Evolutionary conservation across 2,797 vertebrate species (phyloP).

Genomic region (Malurus splendens): DNA sequence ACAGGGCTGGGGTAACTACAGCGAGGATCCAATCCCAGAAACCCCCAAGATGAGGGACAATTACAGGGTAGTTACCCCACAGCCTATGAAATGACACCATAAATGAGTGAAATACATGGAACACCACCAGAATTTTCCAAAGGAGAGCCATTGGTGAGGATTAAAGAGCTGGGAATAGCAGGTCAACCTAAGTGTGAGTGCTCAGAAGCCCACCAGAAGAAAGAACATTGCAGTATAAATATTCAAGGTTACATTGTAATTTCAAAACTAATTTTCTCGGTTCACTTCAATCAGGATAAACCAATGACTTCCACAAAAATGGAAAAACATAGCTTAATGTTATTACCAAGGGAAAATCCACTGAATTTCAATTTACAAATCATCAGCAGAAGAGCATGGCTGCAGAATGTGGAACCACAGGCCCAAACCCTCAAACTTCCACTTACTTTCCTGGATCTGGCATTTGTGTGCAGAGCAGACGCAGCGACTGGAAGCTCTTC

Average conservation of each 20-base stretch:
- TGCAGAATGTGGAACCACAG: neutral
- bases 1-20: neutral
- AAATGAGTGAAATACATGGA: neutral
- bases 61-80: neutral
- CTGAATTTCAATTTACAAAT: neutral
- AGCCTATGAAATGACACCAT: neutral
- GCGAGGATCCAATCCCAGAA: neutral
- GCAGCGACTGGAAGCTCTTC: slow-evolving; percentile 96
- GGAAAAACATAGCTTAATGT: neutral
- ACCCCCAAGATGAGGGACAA: neutral
- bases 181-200: neutral
- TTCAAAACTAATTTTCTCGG: neutral
- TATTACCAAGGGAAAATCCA: neutral
- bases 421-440: neutral
- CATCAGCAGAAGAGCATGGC: neutral
- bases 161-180: neutral
- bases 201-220: neutral
- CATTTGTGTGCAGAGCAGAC: slow-evolving; percentile 95
- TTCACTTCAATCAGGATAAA: neutral
- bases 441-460: slow-evolving; percentile 97
- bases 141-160: neutral
- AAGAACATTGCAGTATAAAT: neutral
- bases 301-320: neutral
- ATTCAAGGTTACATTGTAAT: neutral
- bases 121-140: neutral